Evolutionary conservation across 1,140 invertebrate genomes (phyloP).

Genomic region (Steinernema feltiae): DNA sequence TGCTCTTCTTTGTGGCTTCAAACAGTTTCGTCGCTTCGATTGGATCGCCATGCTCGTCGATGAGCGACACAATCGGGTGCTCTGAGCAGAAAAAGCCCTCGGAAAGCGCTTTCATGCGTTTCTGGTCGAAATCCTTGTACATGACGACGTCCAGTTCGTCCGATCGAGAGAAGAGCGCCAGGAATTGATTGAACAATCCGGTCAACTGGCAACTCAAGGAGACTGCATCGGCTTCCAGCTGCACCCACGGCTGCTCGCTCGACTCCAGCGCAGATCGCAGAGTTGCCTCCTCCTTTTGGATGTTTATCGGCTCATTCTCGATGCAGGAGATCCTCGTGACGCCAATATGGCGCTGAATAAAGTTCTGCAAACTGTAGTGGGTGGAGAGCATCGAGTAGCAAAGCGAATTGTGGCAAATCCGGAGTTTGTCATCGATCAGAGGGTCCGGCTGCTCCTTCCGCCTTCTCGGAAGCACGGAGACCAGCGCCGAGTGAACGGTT

Average conservation of each 20-base stretch:
- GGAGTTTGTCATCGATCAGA: background rate
- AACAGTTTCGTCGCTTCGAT: background rate
- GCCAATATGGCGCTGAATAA: background rate
- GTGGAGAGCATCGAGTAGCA: conserved; percentile 2
- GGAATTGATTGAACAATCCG: background rate
- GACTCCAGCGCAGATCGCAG: background rate
- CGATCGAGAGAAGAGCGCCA: background rate
- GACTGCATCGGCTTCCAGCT: conserved; percentile 5
- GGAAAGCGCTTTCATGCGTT: background rate
- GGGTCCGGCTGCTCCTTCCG: background rate
- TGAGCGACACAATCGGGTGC: background rate
- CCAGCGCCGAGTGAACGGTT: background rate
- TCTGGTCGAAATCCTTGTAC: conserved; percentile 5
- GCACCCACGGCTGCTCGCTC: background rate
- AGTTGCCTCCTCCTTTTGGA: background rate
- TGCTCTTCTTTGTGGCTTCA: background rate
- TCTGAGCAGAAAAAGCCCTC: conserved; percentile 11
- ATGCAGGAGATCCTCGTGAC: background rate
- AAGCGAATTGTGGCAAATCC: conserved; percentile 1
- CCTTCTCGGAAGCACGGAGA: background rate
- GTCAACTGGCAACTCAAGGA: background rate
- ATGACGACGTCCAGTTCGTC: background rate
- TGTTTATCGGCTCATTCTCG: background rate
- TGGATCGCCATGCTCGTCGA: background rate
- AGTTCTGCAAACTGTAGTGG: background rate